Evolutionary conservation across 1,140 invertebrate genomes (phyloP).

Genomic region (Pteromalus puparum): DNA sequence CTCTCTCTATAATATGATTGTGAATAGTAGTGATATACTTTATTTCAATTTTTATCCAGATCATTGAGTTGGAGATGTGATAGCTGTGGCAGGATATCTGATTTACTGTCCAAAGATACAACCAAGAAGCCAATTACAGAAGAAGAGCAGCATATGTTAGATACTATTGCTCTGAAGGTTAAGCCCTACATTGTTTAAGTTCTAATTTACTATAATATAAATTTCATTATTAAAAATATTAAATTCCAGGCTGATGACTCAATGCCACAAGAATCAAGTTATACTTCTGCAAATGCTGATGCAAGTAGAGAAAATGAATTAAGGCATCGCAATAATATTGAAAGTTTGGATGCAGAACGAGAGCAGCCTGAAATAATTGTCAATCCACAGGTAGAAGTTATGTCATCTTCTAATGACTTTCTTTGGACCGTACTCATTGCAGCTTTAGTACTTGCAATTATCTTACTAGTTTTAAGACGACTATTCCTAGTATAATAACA

Average conservation of each 20-base stretch:
- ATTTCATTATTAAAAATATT: not conserved
- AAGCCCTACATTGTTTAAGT: not conserved
- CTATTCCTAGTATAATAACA: constrained; percentile 67
- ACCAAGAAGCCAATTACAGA: constrained; percentile 69
- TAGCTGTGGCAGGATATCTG: constrained; percentile 68
- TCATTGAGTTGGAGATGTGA: constrained; percentile 71
- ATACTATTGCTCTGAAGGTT: constrained; percentile 74
- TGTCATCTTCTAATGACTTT: constrained; percentile 69
- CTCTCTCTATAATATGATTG: not conserved
- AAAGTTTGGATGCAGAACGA: constrained; percentile 33
- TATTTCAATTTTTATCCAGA: constrained; percentile 56
- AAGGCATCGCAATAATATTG: constrained; percentile 62
- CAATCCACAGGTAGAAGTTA: constrained; percentile 63
- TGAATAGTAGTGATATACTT: not conserved
- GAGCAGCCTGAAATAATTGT: constrained; percentile 61
- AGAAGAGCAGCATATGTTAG: constrained; percentile 73
- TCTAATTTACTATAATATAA: not conserved
- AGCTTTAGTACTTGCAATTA: constrained; percentile 68
- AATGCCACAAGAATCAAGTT: constrained; percentile 58
- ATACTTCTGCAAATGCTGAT: constrained; percentile 50
- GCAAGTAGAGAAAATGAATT: constrained; percentile 59
- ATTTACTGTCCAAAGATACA: constrained; percentile 69
- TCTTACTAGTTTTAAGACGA: constrained; percentile 69
- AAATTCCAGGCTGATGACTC: constrained; percentile 67
- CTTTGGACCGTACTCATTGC: constrained; percentile 71